Conservation (phyloP, 2,113 vertebrate species). For the Labeo catla region DNA sequence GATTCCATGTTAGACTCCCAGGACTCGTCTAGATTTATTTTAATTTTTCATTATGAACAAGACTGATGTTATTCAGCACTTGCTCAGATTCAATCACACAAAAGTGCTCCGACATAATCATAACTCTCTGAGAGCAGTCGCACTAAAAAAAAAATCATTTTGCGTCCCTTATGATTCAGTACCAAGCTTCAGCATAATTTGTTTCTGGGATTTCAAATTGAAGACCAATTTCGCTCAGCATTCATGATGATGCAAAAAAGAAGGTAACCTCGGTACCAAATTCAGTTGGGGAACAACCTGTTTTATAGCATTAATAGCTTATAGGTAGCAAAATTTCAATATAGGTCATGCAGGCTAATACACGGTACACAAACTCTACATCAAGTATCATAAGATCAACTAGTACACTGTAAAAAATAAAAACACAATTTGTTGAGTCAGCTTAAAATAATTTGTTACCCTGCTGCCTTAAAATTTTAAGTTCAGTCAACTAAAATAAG, state of each 20-base stretch:
- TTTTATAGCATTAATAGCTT: too few relatives aligned
- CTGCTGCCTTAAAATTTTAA: too few relatives aligned
- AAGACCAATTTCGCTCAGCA: neutral
- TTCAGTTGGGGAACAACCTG: neutral
- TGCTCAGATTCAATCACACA: slow-evolving; percentile 11
- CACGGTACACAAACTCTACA: neutral
- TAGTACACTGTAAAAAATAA: too few relatives aligned
- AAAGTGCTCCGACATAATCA: slow-evolving; percentile 13
- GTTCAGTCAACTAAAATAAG: too few relatives aligned
- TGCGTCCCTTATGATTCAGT: slow-evolving; percentile 4
- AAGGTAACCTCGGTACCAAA: neutral
- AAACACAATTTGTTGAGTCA: too few relatives aligned
- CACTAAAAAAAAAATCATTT: neutral
- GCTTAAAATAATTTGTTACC: too few relatives aligned
- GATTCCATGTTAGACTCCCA: neutral
- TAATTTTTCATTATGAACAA: neutral
- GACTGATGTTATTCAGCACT: slow-evolving; percentile 10
- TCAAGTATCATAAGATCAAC: neutral
- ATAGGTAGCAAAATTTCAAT: neutral
- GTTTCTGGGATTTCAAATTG: slow-evolving; percentile 8
- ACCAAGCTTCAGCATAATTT: neutral
- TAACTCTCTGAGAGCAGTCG: neutral
- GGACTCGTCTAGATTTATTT: neutral
- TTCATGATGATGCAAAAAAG: neutral
- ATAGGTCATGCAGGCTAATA: neutral